A percentile compares a stretch with the other conserved stretches of the same genome.
Conservation (phyloP, 2,797 vertebrate genomes). For the Okamejei kenojei region DNA sequence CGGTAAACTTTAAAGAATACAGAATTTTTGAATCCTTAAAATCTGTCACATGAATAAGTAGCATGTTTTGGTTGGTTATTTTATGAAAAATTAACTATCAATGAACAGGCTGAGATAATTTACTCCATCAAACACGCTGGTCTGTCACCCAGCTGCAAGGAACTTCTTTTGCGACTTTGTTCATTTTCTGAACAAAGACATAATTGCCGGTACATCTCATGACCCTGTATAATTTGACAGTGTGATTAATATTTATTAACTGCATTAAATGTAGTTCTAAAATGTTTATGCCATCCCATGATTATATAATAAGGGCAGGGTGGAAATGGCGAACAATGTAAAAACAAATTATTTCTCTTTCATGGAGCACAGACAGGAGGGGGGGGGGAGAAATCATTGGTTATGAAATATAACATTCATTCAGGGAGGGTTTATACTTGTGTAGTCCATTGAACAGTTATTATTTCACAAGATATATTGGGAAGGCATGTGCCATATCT, state of each 20-base stretch:
- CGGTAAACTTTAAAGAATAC: not conserved
- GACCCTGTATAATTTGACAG: not conserved
- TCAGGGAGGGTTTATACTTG: not conserved
- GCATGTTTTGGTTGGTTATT: not conserved
- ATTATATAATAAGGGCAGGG: not conserved
- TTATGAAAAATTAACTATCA: not conserved
- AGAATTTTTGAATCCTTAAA: not conserved
- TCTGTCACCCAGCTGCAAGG: not conserved
- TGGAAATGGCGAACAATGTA: not conserved
- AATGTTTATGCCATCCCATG: not conserved
- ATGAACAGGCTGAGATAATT: not conserved
- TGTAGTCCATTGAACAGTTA: not conserved
- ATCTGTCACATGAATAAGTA: not conserved
- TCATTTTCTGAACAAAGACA: not conserved
- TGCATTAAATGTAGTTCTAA: not conserved
- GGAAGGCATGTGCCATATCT: not conserved
- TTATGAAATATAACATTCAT: not conserved
- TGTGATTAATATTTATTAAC: conserved; percentile 13
- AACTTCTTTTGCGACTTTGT: not conserved
- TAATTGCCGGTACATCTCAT: not conserved
- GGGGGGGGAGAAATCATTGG: not conserved
- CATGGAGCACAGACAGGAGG: not conserved
- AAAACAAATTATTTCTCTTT: not conserved
- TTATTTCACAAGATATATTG: not conserved
- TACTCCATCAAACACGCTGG: not conserved